phyloP scores from a whole-genome alignment of 2,797 vertebrate species.

The Euthynnus affinis region DNA sequence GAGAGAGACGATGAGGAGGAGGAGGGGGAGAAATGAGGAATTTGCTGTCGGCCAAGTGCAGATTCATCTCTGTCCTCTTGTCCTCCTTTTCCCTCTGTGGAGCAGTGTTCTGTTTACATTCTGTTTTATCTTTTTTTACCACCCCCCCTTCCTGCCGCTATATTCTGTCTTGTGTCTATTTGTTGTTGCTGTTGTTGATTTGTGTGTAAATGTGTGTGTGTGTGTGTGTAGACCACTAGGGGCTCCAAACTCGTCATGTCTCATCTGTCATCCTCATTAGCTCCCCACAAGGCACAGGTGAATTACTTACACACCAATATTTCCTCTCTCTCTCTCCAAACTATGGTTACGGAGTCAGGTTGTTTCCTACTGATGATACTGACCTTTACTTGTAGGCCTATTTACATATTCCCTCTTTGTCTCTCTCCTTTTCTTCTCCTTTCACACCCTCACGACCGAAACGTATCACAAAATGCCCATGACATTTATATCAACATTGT shows the following conservation, averaged over 20 bases:
- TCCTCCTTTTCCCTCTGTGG: conserved; percentile 26
- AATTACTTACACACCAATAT: conserved; percentile 65
- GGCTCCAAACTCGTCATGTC: conserved; percentile 57
- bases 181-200: conserved; percentile 28
- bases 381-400: conserved; percentile 57
- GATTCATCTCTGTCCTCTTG: conserved; percentile 53
- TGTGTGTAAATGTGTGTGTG: conserved; percentile 2
- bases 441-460: neutral
- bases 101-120: conserved; percentile 27
- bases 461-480: conserved; percentile 50
- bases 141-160: neutral
- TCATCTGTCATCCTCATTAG: conserved; percentile 79
- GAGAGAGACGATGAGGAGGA: neutral
- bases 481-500: conserved; percentile 55
- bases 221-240: conserved; percentile 27
- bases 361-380: conserved; percentile 49
- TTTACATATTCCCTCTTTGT: conserved; percentile 38
- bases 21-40: conserved; percentile 3
- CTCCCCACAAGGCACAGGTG: conserved; percentile 62
- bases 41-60: conserved; percentile 28
- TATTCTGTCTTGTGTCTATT: conserved; percentile 25
- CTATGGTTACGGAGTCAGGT: conserved; percentile 7
- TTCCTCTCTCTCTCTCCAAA: conserved; percentile 33
- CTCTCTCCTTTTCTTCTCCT: neutral
- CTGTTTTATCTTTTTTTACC: conserved; percentile 8